phyloP scores from a whole-genome alignment of 2,797 vertebrate genomes.

The Urosaurus nigricauda region DNA sequence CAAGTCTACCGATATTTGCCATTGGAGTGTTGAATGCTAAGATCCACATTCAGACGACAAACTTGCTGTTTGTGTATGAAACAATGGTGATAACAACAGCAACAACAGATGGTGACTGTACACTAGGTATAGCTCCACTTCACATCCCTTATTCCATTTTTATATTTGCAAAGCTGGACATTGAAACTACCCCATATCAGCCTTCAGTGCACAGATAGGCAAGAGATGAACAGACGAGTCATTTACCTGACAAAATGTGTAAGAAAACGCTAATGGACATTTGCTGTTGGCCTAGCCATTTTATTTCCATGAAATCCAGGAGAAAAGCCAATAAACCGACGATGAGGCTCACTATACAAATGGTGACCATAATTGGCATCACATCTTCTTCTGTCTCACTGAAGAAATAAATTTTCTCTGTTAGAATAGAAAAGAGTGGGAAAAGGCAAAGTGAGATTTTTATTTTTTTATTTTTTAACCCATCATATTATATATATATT shows the following conservation, averaged over 20 bases:
- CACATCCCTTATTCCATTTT: neutral
- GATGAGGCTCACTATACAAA: neutral
- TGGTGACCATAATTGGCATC: neutral
- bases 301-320: neutral
- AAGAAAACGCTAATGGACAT: neutral
- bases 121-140: neutral
- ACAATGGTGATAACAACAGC: too few relatives aligned
- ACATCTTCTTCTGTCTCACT: accelerated
- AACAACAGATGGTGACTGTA: too few relatives aligned
- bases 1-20: too few relatives aligned
- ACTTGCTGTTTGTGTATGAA: too few relatives aligned
- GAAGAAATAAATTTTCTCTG: neutral
- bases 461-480: neutral
- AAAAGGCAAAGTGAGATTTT: neutral
- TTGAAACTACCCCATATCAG: neutral
- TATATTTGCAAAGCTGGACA: neutral
- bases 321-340: neutral
- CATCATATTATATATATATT: too few relatives aligned
- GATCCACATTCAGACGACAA: too few relatives aligned
- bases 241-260: constrained; percentile 20
- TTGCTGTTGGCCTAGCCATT: neutral
- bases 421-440: neutral
- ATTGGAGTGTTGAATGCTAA: too few relatives aligned
- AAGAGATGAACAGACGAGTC: neutral
- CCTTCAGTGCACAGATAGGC: too few relatives aligned